Base-by-base conservation (phyloP, 2,113 vertebrate genomes). In the Nymphicus hollandicus region DNA sequence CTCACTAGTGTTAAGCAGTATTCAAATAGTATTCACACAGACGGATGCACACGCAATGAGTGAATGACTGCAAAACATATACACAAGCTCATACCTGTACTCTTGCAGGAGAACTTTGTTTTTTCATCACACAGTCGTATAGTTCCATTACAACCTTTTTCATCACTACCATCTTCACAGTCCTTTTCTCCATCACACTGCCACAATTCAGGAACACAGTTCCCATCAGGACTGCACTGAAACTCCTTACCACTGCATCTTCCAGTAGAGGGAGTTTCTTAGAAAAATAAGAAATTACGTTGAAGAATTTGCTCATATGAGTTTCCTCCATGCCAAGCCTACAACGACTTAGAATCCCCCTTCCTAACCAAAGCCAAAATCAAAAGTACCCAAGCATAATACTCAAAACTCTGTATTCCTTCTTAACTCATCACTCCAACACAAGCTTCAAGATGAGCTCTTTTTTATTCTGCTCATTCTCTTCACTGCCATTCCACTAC, bases 161-260 rank as follows among this genome's bases (percentile, higher is more conserved):
- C 99, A 44, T 99, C 99, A 9, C 98, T 99, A 4, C 99, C 99
- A 10, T 99, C 99, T 89, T 99, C 99, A 17, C 99, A 99, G 78
- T 99, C 99, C 88, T 99, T 99, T 68, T 99, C 99, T 7, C 99
- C 99, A 74, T 99, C 99, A 19, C 99, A 99, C 43, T 97, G 98
- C 99, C 99, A 99, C 70, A 99, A 86, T 41, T 99, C 98, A 2
- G 99, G 99, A 78, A 99, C 98, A 88, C 99, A 99, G 27, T 96
- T 99, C 69, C 99, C 99, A 23, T 99, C 99, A 33, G 98, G 98
- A 10, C 98, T 98, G 74, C 99, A 99, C 56, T 99, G 98, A 90
- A 99, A 99, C 92, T 99, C 99, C 91, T 99, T 98, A n/a, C 68
- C 97, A 7, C 97, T 98, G 97, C 99, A 99, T 95, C 98, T 98